These are phyloP conservation scores for Drosophila tsacasi DNA, from an alignment of 1,140 invertebrate genomes.

Conservation along the genomic window DNA sequence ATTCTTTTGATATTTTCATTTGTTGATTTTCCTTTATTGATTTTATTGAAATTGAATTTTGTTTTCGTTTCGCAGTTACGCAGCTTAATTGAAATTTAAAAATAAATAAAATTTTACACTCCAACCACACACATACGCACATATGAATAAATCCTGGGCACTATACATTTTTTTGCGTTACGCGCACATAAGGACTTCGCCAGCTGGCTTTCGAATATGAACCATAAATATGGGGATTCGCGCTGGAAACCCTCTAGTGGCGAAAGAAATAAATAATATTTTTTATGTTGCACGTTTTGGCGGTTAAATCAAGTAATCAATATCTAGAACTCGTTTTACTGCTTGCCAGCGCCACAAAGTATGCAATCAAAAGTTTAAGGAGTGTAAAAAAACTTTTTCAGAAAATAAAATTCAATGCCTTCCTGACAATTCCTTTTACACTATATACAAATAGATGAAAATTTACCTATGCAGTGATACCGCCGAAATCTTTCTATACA, in stretches of 20 bases:
- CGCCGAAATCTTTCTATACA: no score
- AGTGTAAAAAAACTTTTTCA: background rate
- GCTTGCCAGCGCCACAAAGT: conserved; percentile 5
- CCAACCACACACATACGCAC: background rate
- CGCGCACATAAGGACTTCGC: background rate
- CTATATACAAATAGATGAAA: background rate
- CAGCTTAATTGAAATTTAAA: conserved; percentile 6
- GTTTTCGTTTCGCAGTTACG: conserved; percentile 13
- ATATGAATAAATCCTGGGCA: background rate
- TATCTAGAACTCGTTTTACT: conserved; percentile 20
- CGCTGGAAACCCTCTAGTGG: conserved; percentile 2
- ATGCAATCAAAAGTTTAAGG: conserved; percentile 44
- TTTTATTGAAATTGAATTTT: conserved; percentile 28
- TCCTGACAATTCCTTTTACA: background rate
- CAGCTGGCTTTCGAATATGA: background rate
- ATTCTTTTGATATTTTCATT: conserved; percentile 37
- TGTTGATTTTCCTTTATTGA: conserved; percentile 30
- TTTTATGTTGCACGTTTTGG: conserved; percentile 20
- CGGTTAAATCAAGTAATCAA: conserved; percentile 26
- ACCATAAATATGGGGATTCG: conserved; percentile 21
- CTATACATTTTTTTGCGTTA: background rate
- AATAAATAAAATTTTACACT: conserved; percentile 14
- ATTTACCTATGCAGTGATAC: background rate
- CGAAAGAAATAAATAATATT: conserved; percentile 23
- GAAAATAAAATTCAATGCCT: conserved; percentile 3